Evolutionary conservation across 2,113 vertebrate species (phyloP), one percentile per base, ranked within the genome.

Genomic region (Crypturellus undulatus): DNA sequence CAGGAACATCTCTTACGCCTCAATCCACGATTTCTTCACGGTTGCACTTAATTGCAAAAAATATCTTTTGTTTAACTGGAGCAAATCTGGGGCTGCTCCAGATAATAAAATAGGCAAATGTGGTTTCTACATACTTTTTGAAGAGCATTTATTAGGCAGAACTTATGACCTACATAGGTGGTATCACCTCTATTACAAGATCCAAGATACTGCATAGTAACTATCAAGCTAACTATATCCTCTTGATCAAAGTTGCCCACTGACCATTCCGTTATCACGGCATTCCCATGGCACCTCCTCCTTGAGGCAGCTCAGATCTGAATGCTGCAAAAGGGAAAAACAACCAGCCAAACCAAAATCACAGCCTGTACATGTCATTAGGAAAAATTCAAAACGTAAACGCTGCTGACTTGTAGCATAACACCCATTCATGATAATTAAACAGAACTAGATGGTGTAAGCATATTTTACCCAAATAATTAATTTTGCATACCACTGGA

Each of bases 311-410:
- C 52, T 62, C 56, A 62, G 34, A 76, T 72, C 10, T 76, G 52
- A 82, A 79, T 54, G 16, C 38, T 71, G 30, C 2, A 62, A 84
- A 85, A 67, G 51, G 30, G 6, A 22, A 76, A 84, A 56, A 56
- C 28, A 56, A 19, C 3, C 18, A n/a, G 24, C 20, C 4, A 6
- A 58, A 40, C 38, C 40, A 20, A 30, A 4, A 70, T 6, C 15
- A 42, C 11, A 58, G 25, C 25, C 24, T 78, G 9, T 30, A 32
- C 0, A 0, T 28, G 9, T 65, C 38, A 21, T 25, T 36, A 17
- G 34, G 25, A 10, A n/a, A 40, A 43, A 40, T 5, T 36, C 40
- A 13, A 71, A 54, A 24, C 40, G 56, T 12, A n/a, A 56, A 52
- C 51, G 42, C 28, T 75, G 6, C n/a, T 72, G 77, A 28, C 12